These are phyloP conservation scores for Sitobion miscanthi DNA, from an alignment of 1,140 invertebrate genomes.

Conservation along the genomic window DNA sequence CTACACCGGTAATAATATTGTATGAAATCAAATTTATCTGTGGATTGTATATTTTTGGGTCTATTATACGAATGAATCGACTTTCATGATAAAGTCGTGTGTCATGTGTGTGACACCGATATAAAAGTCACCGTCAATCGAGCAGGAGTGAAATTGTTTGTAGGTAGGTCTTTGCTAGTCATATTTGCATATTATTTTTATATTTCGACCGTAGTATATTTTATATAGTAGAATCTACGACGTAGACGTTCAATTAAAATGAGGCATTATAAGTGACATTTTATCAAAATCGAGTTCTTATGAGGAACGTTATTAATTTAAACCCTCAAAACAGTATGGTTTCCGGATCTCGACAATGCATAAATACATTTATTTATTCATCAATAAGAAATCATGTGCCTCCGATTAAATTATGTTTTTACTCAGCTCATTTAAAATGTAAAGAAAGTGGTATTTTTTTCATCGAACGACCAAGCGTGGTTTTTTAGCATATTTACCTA, in stretches of 20 bases:
- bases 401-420: neutral
- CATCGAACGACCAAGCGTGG: too few species aligned
- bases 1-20: too few species aligned
- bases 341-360: neutral
- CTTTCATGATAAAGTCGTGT: neutral
- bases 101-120: neutral
- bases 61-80: too few species aligned
- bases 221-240: too few species aligned
- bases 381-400: neutral
- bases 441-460: neutral
- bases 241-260: neutral
- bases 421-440: neutral
- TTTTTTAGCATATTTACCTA: neutral
- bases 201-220: neutral
- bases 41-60: too few species aligned
- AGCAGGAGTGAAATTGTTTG: neutral
- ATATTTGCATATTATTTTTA: neutral
- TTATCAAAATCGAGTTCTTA: neutral
- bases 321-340: neutral
- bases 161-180: neutral
- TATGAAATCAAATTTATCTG: neutral
- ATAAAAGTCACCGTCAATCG: neutral
- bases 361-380: neutral
- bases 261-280: neutral
- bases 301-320: neutral